Conservation (phyloP, 2,888 invertebrate species). For the Andrena bicolor region DNA sequence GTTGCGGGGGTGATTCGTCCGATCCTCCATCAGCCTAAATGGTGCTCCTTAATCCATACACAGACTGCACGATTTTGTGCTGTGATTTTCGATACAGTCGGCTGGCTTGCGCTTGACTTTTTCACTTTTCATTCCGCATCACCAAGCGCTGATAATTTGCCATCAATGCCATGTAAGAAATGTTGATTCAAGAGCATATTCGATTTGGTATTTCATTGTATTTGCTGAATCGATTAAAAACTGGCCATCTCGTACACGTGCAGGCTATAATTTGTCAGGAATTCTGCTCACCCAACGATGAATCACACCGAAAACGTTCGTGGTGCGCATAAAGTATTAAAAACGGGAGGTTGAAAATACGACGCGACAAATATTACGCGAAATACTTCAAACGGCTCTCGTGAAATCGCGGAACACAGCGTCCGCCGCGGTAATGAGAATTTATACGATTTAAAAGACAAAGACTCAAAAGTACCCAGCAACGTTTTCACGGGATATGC, state of each 20-base stretch:
- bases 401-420: slow-evolving; percentile 32
- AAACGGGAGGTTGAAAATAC: slow-evolving; percentile 30
- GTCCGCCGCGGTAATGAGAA: slow-evolving; percentile 51
- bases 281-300: slow-evolving; percentile 5
- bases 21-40: background rate
- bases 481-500: slow-evolving; percentile 6
- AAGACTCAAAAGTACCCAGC: slow-evolving; percentile 13
- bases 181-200: too few relatives aligned
- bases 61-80: background rate
- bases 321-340: slow-evolving; percentile 47
- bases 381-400: slow-evolving; percentile 28
- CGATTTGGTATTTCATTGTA: background rate
- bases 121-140: too few relatives aligned
- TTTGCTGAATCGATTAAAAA: background rate
- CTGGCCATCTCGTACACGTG: background rate
- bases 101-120: too few relatives aligned
- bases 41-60: background rate
- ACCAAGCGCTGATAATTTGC: too few relatives aligned
- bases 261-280: slow-evolving; percentile 23
- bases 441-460: slow-evolving; percentile 44
- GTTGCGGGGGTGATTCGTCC: slow-evolving; percentile 32
- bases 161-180: too few relatives aligned
- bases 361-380: background rate
- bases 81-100: too few relatives aligned
- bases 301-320: slow-evolving; percentile 26